Conservation (phyloP, 2,113 vertebrate genomes). For the Murina feae region DNA sequence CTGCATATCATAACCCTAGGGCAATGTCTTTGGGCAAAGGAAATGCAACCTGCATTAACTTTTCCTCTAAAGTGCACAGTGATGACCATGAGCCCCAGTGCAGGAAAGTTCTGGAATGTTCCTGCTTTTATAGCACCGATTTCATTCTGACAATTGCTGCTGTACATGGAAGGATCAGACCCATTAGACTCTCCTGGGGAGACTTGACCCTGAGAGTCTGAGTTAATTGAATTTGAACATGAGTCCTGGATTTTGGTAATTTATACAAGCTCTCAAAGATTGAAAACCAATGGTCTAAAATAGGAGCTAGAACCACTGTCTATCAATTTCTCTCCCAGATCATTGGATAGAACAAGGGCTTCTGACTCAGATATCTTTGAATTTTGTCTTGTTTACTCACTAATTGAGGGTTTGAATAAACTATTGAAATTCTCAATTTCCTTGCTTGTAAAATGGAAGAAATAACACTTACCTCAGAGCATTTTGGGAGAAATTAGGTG, state of each 20-base stretch:
- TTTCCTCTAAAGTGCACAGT: not conserved
- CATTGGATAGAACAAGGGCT: not conserved
- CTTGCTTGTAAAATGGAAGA: not conserved
- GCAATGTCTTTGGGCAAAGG: not conserved
- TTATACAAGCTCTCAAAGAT: not conserved
- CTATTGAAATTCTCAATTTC: not conserved
- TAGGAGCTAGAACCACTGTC: not conserved
- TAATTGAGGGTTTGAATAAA: not conserved
- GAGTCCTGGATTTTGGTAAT: not conserved
- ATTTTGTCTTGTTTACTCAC: not conserved
- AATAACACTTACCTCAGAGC: not conserved
- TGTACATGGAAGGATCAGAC: not conserved
- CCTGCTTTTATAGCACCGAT: not conserved
- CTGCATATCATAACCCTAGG: not conserved
- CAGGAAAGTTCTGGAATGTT: not conserved
- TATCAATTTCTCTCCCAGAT: not conserved
- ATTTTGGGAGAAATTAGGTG: not conserved
- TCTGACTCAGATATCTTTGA: not conserved
- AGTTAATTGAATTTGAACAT: not conserved
- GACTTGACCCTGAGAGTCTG: not conserved
- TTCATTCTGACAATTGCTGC: not conserved
- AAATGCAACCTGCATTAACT: not conserved
- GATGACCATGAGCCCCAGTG: not conserved
- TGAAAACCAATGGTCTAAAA: not conserved
- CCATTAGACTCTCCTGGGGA: not conserved